phyloP scores from a whole-genome alignment of 1,140 invertebrate species.

The Vanessa atalanta region DNA sequence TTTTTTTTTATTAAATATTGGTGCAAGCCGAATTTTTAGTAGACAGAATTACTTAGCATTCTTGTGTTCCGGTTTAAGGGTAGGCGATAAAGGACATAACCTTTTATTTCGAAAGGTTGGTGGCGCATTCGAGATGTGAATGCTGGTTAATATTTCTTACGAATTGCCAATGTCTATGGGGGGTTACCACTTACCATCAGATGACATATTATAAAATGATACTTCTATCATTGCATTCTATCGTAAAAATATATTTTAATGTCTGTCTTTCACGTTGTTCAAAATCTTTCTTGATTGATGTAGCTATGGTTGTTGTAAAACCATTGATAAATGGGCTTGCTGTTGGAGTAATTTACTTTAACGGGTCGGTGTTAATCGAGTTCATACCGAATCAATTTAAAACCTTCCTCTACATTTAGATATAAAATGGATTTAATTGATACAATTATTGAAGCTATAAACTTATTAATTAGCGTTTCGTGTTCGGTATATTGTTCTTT shows the following conservation, averaged over 20 bases:
- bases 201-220: too few relatives aligned
- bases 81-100: too few relatives aligned
- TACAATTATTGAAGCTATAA: not conserved
- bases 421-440: not conserved
- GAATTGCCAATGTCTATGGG: too few relatives aligned
- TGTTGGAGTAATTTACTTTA: conserved; percentile 1
- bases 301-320: conserved; percentile 3
- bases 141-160: too few relatives aligned
- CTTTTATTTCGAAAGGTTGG: too few relatives aligned
- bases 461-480: not conserved
- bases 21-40: too few relatives aligned
- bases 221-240: not conserved
- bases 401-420: not conserved
- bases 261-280: not conserved
- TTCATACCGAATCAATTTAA: conserved; percentile 8
- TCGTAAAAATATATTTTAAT: not conserved
- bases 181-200: too few relatives aligned
- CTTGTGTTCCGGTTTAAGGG: too few relatives aligned
- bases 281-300: conserved; percentile 6
- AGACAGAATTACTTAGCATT: too few relatives aligned
- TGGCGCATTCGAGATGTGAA: too few relatives aligned
- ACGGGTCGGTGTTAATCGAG: conserved; percentile 1
- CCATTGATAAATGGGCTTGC: conserved; percentile 1
- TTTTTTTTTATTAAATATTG: too few relatives aligned
- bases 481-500: not conserved